Base-by-base conservation (phyloP, 2,888 invertebrate genomes). In the Dynastes hyllus region DNA sequence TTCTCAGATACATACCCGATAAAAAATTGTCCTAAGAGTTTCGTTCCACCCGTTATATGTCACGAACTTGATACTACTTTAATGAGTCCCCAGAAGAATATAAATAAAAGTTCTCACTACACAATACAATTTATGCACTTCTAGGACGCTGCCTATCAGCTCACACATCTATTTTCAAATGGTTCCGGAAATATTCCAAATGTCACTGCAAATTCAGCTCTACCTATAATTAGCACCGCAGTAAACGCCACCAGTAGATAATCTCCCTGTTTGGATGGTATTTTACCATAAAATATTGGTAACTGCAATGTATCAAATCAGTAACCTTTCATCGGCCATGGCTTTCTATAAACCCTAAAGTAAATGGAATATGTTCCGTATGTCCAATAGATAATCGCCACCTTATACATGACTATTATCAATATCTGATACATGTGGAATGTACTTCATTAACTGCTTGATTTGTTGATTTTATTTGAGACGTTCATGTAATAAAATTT, bases 141-240 rank as follows among this genome's bases (percentile, higher is more conserved):
- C 65, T 82, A 87, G 87, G 86, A 85, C 80, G 87, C 86, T 67
- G 85, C 86, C 29, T 81, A 81, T 78, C 86, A 85, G 81, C 81
- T 87, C 76, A 84, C 84, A 77, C 82, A 80, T 78, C 80, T 83
- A 80, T 84, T 85, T 80, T 81, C 84, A 45, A 84, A 77, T 79
- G 84, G 84, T 71, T 83, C 86, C 16, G 83, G 83, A 78, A 83
- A 82, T 77, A 55, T 84, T 16, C 80, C 81, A 78, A 80, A 82
- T 63, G 80, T 80, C 78, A 80, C 53, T 70, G 85, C 71, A 66
- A 82, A 75, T 76, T 79, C 77, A 45, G 63, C 76, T 4, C 65
- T 50, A 70, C 67, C 78, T 70, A 78, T 66, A 8, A 77, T 76
- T 67, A 76, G 66, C 2, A 58, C 45, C 22, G 27, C 61, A 58